phyloP scores from a whole-genome alignment of 2,113 vertebrate species.

The Tragulus kanchil region DNA sequence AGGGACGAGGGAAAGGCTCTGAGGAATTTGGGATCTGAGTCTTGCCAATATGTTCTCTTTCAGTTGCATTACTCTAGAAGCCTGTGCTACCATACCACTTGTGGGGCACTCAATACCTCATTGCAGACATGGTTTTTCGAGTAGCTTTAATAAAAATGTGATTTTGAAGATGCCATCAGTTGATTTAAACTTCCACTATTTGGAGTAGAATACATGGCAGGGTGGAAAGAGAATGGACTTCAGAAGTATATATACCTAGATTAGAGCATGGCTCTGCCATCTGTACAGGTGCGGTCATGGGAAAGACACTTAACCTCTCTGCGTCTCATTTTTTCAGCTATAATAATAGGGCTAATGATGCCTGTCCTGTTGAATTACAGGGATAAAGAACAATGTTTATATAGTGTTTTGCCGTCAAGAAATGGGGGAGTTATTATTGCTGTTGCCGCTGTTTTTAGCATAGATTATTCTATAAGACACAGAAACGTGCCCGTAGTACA shows the following conservation, averaged over 20 bases:
- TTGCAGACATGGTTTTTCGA: neutral
- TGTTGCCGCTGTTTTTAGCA: neutral
- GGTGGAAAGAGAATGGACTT: neutral
- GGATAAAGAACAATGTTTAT: neutral
- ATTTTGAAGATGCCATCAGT: neutral
- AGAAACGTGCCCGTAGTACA: neutral
- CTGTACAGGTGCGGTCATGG: neutral
- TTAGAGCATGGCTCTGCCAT: neutral
- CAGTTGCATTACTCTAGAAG: neutral
- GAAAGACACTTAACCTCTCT: neutral
- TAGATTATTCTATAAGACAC: neutral
- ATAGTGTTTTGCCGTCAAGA: neutral
- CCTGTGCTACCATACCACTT: neutral
- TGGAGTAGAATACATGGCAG: neutral
- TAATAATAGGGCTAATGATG: neutral
- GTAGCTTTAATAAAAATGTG: neutral
- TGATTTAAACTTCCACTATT: neutral
- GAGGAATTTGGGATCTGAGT: neutral
- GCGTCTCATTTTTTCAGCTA: neutral
- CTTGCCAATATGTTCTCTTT: neutral
- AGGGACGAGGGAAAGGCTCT: neutral
- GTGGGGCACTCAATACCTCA: neutral
- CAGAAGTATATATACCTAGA: neutral
- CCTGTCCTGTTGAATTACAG: neutral
- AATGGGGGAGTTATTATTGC: neutral